Evolutionary conservation across 23 tunicate species (phyloP).

Genomic region (Halocynthia roretzi): DNA sequence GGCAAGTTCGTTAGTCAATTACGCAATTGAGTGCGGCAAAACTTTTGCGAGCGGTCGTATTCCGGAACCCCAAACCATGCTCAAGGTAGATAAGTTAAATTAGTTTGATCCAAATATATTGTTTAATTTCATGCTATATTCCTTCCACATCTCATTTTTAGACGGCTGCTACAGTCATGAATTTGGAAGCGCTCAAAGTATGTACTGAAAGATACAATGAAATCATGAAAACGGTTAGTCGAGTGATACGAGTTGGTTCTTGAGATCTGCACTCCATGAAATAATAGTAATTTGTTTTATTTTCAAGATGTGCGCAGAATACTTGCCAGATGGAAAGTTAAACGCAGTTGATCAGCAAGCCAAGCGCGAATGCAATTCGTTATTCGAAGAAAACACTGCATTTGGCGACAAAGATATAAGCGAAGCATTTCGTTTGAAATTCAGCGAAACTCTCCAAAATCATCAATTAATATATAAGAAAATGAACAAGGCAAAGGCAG

Average conservation of each 20-base stretch:
- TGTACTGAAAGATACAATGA: neutral
- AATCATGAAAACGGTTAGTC: slow-evolving; percentile 3
- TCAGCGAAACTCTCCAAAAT: too few species aligned
- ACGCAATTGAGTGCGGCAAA: slow-evolving; percentile 3
- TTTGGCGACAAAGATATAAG: too few species aligned
- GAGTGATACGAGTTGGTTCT: neutral
- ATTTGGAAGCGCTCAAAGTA: neutral
- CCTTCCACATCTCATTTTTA: neutral
- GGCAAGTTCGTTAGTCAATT: slow-evolving; percentile 5
- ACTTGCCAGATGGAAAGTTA: too few species aligned
- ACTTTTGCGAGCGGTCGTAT: neutral
- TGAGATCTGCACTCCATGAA: too few species aligned
- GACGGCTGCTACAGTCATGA: slow-evolving; percentile 6
- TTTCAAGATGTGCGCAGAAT: too few species aligned
- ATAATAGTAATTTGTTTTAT: too few species aligned
- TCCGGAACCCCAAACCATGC: slow-evolving; percentile 13
- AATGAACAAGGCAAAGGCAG: too few species aligned
- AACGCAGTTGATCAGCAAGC: too few species aligned
- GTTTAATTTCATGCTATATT: neutral
- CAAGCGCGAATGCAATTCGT: too few species aligned
- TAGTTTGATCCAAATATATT: neutral
- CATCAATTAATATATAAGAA: too few species aligned
- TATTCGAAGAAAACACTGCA: too few species aligned
- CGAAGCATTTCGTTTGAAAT: too few species aligned
- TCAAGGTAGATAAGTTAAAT: neutral